phyloP scores from a whole-genome alignment of 2,888 invertebrate genomes.

The Protonemura montana region DNA sequence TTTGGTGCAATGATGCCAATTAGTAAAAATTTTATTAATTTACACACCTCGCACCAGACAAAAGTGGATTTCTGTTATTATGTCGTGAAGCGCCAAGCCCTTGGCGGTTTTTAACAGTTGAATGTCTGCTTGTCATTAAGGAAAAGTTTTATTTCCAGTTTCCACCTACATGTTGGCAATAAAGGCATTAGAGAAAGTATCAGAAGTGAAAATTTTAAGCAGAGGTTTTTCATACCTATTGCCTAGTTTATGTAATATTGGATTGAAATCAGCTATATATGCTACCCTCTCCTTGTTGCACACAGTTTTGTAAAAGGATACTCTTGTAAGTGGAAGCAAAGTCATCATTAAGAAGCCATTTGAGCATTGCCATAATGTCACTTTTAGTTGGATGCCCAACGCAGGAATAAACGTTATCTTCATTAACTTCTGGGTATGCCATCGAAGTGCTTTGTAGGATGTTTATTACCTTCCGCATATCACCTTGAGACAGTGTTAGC shows the following conservation, averaged over 20 bases:
- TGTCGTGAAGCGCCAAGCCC: constrained; percentile 92
- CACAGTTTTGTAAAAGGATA: constrained; percentile 72
- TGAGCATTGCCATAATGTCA: constrained; percentile 88
- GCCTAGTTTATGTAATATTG: too few species aligned
- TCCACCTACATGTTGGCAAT: too few species aligned
- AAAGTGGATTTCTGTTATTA: constrained; percentile 88
- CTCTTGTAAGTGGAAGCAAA: constrained; percentile 79
- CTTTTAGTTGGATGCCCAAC: constrained; percentile 93
- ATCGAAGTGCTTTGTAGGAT: constrained; percentile 95
- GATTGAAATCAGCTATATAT: too few species aligned
- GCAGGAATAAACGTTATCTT: constrained; percentile 92
- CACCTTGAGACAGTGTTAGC: constrained; percentile 89
- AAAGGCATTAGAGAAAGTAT: constrained; percentile 15
- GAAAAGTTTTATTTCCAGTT: constrained; percentile 45
- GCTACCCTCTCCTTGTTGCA: too few species aligned
- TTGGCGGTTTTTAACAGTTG: constrained; percentile 85
- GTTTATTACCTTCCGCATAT: constrained; percentile 97
- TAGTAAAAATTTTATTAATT: too few species aligned
- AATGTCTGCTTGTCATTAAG: constrained; percentile 66
- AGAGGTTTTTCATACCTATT: background rate
- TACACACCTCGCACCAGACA: constrained; percentile 86
- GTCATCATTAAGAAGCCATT: constrained; percentile 83
- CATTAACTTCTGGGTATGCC: constrained; percentile 87
- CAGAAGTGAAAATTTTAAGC: too few species aligned
- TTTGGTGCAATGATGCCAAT: too few species aligned